These are phyloP conservation scores for Nephotettix cincticeps DNA, from an alignment of 1,140 invertebrate species.

Conservation along the genomic window DNA sequence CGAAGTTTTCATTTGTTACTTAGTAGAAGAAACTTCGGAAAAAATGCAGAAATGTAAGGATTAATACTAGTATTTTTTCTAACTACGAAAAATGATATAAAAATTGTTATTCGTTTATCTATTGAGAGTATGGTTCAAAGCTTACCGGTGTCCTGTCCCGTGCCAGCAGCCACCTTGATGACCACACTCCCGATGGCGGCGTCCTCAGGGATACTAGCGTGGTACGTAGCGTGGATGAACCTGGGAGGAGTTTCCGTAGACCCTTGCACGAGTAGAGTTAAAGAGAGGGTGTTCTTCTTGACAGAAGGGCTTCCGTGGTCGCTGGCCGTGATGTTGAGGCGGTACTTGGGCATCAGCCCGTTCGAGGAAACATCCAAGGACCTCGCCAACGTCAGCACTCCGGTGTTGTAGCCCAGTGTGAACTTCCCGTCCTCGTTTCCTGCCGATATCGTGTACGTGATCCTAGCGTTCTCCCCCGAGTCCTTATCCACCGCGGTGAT, in stretches of 20 bases:
- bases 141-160: slow-evolving; percentile 60
- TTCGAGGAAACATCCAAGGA: slow-evolving; percentile 52
- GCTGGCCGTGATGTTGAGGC: slow-evolving; percentile 75
- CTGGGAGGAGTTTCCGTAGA: slow-evolving; percentile 76
- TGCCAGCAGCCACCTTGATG: slow-evolving; percentile 71
- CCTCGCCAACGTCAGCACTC: slow-evolving; percentile 71
- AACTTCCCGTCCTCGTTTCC: slow-evolving; percentile 84
- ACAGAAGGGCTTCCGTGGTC: slow-evolving; percentile 76
- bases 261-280: slow-evolving; percentile 67
- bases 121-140: no score
- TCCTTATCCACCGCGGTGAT: slow-evolving; percentile 86
- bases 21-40: no score
- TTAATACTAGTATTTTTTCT: no score
- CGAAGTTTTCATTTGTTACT: no score
- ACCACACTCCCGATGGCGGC: slow-evolving; percentile 73
- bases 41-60: no score
- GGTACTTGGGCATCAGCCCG: slow-evolving; percentile 48
- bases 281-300: slow-evolving; percentile 59
- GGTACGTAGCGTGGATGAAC: slow-evolving; percentile 74
- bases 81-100: no score
- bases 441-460: slow-evolving; percentile 78
- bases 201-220: slow-evolving; percentile 78
- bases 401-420: slow-evolving; percentile 72
- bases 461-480: slow-evolving; percentile 78
- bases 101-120: no score